Evolutionary conservation across 2,797 vertebrate species (phyloP).

Genomic region (Pampus argenteus): DNA sequence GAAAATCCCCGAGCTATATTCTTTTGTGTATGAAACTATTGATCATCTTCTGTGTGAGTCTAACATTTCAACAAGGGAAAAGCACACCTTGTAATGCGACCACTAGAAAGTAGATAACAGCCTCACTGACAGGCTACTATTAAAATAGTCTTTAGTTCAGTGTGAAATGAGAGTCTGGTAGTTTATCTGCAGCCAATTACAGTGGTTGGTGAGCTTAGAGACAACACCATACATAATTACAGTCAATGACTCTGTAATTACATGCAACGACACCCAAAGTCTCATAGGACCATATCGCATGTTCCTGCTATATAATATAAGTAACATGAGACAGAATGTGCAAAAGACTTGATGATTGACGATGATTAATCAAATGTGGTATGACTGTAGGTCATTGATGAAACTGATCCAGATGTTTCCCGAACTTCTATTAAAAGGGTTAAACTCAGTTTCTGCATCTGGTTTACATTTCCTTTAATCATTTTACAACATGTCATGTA

Average conservation of each 20-base stretch:
- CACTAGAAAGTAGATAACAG: slow-evolving; percentile 30
- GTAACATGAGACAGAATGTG: slow-evolving; percentile 12
- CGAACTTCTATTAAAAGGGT: slow-evolving; percentile 41
- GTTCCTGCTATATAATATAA: background rate
- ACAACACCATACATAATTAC: slow-evolving; percentile 66
- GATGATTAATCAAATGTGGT: slow-evolving; percentile 19
- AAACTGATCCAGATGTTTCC: slow-evolving; percentile 44
- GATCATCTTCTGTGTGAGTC: slow-evolving; percentile 21
- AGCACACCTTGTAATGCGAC: slow-evolving; percentile 15
- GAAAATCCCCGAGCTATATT: slow-evolving; percentile 12
- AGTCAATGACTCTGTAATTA: slow-evolving; percentile 64
- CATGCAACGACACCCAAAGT: slow-evolving; percentile 52
- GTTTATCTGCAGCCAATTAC: slow-evolving; percentile 60
- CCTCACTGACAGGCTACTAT: slow-evolving; percentile 53
- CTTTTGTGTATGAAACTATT: background rate
- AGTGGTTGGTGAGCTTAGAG: slow-evolving; percentile 39
- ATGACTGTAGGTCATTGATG: slow-evolving; percentile 5
- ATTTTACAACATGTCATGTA: slow-evolving; percentile 46
- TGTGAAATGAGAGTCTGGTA: slow-evolving; percentile 57
- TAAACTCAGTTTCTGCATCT: slow-evolving; percentile 58
- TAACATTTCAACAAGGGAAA: slow-evolving; percentile 1
- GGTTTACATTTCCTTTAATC: slow-evolving; percentile 46
- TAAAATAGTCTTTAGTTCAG: slow-evolving; percentile 45
- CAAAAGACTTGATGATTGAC: slow-evolving; percentile 1
- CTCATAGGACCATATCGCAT: slow-evolving; percentile 23